phyloP scores from a whole-genome alignment of 2,797 vertebrate genomes.

The Bucorvus abyssinicus region DNA sequence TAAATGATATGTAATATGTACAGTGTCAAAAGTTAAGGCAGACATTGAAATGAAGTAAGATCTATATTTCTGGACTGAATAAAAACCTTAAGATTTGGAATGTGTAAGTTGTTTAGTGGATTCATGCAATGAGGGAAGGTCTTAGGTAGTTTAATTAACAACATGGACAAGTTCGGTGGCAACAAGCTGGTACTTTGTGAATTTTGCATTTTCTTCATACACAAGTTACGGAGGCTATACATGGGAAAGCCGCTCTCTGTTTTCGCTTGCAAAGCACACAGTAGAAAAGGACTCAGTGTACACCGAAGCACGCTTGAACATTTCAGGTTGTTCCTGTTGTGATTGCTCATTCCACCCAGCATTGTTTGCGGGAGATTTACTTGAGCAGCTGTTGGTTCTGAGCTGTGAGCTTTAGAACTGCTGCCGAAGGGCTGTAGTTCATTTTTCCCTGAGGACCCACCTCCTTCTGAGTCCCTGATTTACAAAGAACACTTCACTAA shows the following conservation, averaged over 20 bases:
- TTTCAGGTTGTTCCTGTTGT: conserved; percentile 70
- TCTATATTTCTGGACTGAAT: conserved; percentile 78
- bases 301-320: conserved; percentile 63
- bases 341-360: conserved; percentile 65
- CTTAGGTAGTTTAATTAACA: conserved; percentile 69
- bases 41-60: conserved; percentile 74
- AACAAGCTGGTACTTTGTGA: conserved; percentile 59
- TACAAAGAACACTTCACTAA: conserved; percentile 62
- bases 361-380: conserved; percentile 45
- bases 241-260: conserved; percentile 56
- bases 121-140: conserved; percentile 62
- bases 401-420: conserved; percentile 72
- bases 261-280: conserved; percentile 66
- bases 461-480: conserved; percentile 51
- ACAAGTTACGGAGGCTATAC: conserved; percentile 63
- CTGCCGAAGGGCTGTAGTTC: conserved; percentile 74
- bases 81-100: conserved; percentile 71
- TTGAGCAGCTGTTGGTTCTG: conserved; percentile 69
- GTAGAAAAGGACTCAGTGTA: conserved; percentile 53
- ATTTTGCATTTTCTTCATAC: conserved; percentile 64
- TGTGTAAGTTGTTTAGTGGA: conserved; percentile 72
- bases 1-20: conserved; percentile 78
- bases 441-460: conserved; percentile 37
- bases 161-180: conserved; percentile 51
- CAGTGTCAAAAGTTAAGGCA: conserved; percentile 77